Evolutionary conservation across 2,113 vertebrate species (phyloP).

Genomic region (Hippopotamus amphibius): DNA sequence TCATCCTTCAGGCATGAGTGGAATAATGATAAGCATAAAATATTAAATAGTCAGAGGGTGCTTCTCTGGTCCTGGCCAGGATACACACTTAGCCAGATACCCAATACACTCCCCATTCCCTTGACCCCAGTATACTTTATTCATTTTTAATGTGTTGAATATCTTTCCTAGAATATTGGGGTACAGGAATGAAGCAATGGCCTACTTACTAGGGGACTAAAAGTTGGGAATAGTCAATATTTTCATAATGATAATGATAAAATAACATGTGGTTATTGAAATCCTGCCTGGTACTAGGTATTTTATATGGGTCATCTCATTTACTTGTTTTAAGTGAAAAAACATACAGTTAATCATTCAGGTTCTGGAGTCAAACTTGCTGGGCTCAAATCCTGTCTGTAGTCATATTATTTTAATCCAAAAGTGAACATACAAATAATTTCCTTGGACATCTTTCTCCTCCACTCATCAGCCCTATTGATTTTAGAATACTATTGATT

Average conservation of each 20-base stretch:
- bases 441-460: background rate
- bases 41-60: slow-evolving; percentile 25
- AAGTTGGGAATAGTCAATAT: background rate
- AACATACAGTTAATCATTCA: background rate
- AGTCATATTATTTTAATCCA: background rate
- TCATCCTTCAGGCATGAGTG: background rate
- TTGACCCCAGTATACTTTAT: background rate
- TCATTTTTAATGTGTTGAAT: background rate
- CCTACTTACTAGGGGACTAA: background rate
- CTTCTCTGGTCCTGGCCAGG: background rate
- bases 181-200: background rate
- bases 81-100: background rate
- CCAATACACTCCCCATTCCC: background rate
- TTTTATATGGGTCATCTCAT: background rate
- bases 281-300: background rate
- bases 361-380: background rate
- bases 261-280: background rate
- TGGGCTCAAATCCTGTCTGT: background rate
- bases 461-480: background rate
- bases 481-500: background rate
- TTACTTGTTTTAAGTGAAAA: slow-evolving; percentile 6
- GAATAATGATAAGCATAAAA: background rate
- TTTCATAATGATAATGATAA: background rate
- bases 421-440: background rate
- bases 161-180: background rate